Evolutionary conservation across 2,888 invertebrate genomes (phyloP), one percentile per base, ranked within the genome.

Genomic region (Terebella lapidaria): DNA sequence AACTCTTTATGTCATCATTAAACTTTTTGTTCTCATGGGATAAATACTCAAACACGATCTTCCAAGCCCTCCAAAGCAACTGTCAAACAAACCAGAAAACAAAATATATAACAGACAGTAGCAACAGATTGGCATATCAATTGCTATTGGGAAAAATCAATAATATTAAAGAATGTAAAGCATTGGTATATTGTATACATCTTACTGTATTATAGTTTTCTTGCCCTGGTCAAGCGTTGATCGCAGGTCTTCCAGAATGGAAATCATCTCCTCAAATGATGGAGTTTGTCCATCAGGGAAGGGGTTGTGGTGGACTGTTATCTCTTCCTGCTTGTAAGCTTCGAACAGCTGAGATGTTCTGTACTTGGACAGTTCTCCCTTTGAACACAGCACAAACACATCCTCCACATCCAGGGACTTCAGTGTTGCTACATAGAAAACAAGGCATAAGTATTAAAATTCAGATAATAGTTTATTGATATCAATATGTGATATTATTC

Each of bases 11-110:
- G n/a, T n/a, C n/a, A n/a, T n/a, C n/a, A n/a, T n/a, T n/a, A n/a
- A n/a, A n/a, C n/a, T n/a, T n/a, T n/a, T n/a, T n/a, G n/a, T 35
- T 35, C n/a, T 35, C 42, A 15, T 35, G 10, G 42, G 42, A 35
- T 35, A 35, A 15, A 65, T 66, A 74, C 74, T 70, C 46, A 73
- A 54, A 65, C 71, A 69, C 26, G 74, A 71, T 63, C 74, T 64
- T 26, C 74, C 74, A 49, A 73, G 64, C n/a, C 74, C 74, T 54
- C 74, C 74, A 70, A 64, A 74, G 60, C 74, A 74, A 57, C 74
- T 74, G 68, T 60, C 71, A 22, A 67, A 26, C n/a, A 61, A 20
- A 46, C 15, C 10, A 25, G 5, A 18, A 42, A 47, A 56, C 20
- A 1, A 10, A 47, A 24, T 10, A 25, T 26, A 24, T 26, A n/a